These are phyloP conservation scores for Zaprionus africanus DNA, from an alignment of 1,140 invertebrate genomes.

Conservation along the genomic window DNA sequence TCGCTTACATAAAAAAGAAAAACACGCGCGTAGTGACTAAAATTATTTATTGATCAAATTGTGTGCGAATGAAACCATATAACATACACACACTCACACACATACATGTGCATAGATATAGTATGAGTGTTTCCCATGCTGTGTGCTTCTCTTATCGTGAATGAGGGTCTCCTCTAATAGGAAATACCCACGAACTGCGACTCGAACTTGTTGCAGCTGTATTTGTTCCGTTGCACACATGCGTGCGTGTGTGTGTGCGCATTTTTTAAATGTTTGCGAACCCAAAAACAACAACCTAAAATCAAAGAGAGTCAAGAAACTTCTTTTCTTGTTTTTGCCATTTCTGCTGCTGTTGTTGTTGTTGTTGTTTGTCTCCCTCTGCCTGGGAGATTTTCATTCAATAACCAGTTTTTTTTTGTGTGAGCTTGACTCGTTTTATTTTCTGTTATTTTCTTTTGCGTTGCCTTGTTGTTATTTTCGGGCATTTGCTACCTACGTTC, in stretches of 20 bases:
- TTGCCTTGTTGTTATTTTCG: slow-evolving; percentile 46
- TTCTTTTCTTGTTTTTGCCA: slow-evolving; percentile 68
- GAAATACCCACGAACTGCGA: background rate
- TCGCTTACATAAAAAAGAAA: slow-evolving; percentile 34
- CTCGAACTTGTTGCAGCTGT: slow-evolving; percentile 31
- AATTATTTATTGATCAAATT: slow-evolving; percentile 34
- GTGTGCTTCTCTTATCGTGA: background rate
- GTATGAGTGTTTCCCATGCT: background rate
- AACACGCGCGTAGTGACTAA: slow-evolving; percentile 19
- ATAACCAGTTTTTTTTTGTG: slow-evolving; percentile 77
- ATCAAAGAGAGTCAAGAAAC: slow-evolving; percentile 59
- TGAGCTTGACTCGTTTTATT: slow-evolving; percentile 54
- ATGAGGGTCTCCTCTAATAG: slow-evolving; percentile 14
- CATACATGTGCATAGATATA: background rate
- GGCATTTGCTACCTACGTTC: slow-evolving; percentile 40
- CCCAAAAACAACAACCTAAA: slow-evolving; percentile 8
- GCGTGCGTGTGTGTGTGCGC: slow-evolving; percentile 43
- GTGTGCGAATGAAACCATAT: slow-evolving; percentile 29
- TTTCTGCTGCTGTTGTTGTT: slow-evolving; percentile 54
- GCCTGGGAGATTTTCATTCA: slow-evolving; percentile 75
- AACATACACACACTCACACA: background rate
- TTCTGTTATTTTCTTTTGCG: slow-evolving; percentile 37
- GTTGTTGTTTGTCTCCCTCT: slow-evolving; percentile 20
- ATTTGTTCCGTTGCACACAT: slow-evolving; percentile 21
- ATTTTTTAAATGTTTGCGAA: slow-evolving; percentile 75